A percentile compares a stretch with the other conserved stretches of the same genome.
phyloP scores from a whole-genome alignment of 2,797 vertebrate genomes.

The Acipenser ruthenus region DNA sequence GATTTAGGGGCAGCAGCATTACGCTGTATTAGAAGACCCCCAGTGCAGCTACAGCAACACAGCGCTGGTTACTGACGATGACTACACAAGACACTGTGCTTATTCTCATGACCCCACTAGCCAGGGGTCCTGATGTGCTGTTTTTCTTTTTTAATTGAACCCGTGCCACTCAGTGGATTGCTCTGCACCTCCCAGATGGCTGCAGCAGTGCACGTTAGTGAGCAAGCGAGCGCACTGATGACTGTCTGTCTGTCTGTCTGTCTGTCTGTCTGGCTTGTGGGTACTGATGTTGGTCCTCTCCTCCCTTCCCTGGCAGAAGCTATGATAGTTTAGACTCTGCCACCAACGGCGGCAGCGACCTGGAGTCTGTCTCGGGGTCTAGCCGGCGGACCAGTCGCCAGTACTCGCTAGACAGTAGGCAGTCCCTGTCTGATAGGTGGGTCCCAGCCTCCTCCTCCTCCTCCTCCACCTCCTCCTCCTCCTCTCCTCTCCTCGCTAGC shows the following conservation, averaged over 20 bases:
- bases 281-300: conserved; percentile 65
- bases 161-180: background rate
- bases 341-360: conserved; percentile 84
- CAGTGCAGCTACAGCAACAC: no score
- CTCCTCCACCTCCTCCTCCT: conserved; percentile 30
- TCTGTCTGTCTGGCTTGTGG: conserved; percentile 39
- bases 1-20: no score
- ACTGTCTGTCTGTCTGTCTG: conserved; percentile 9
- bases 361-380: conserved; percentile 86
- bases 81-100: no score
- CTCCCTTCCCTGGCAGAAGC: conserved; percentile 75
- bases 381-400: conserved; percentile 83
- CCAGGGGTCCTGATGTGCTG: no score
- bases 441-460: conserved; percentile 37
- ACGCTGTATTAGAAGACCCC: no score
- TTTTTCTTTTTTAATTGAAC: background rate
- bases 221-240: background rate
- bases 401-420: conserved; percentile 90
- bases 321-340: conserved; percentile 90
- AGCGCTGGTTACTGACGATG: no score
- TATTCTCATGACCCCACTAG: no score
- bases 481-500: conserved; percentile 38
- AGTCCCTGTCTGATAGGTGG: conserved; percentile 85
- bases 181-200: background rate
- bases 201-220: background rate